These are phyloP conservation scores for Anseranas semipalmata DNA, from an alignment of 2,113 vertebrate species.

Conservation along the genomic window DNA sequence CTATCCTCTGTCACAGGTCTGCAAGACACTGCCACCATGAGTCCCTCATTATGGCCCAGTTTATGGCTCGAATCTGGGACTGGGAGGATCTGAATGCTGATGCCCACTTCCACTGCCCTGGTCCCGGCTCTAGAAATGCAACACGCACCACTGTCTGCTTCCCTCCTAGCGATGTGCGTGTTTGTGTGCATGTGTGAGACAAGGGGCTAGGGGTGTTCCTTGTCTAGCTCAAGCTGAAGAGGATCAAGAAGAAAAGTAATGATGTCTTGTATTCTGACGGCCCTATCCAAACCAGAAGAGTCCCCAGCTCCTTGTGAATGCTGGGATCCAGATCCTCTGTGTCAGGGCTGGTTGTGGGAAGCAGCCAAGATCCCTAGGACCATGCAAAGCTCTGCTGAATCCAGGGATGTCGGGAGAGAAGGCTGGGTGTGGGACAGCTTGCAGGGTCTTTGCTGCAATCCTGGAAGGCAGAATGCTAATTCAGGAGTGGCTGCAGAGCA, in stretches of 20 bases:
- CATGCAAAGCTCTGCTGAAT: neutral
- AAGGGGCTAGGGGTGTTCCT: neutral
- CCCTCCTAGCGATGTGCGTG: neutral
- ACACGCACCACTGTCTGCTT: neutral
- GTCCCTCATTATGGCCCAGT: neutral
- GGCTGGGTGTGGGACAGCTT: neutral
- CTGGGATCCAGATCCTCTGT: neutral
- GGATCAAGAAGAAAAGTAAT: neutral
- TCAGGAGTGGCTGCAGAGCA: neutral
- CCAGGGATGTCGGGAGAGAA: neutral
- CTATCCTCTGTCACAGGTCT: neutral
- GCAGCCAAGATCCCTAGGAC: neutral
- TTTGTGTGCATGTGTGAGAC: neutral
- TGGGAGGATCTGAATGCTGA: neutral
- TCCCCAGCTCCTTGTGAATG: neutral
- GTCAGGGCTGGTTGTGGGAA: neutral
- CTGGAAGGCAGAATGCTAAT: rapidly evolving
- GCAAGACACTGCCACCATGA: neutral
- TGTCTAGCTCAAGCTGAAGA: neutral
- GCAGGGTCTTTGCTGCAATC: neutral
- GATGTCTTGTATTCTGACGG: neutral
- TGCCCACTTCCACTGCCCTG: neutral
- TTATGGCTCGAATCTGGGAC: neutral
- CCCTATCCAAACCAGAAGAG: neutral
- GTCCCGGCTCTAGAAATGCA: neutral